These are phyloP conservation scores for Litoditis marina DNA, from an alignment of 2,888 invertebrate species.

Conservation along the genomic window DNA sequence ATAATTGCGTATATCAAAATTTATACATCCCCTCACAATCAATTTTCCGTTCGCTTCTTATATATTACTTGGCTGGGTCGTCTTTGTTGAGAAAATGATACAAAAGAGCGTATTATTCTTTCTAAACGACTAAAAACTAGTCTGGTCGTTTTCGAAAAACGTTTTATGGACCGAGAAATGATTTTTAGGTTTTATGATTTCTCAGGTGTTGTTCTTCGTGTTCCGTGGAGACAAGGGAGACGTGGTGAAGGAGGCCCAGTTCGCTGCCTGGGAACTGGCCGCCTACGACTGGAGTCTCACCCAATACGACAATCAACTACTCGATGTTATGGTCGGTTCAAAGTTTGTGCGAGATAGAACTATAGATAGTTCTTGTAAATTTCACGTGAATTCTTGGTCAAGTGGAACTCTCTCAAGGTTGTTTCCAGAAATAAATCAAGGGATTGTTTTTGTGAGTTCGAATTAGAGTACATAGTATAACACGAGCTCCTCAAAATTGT, in stretches of 20 bases:
- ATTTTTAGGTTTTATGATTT: slow-evolving; percentile 10
- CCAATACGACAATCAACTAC: slow-evolving; percentile 35
- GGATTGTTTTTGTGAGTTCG: too few species aligned
- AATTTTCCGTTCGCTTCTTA: too few species aligned
- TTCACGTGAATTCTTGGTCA: background rate
- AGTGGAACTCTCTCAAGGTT: too few species aligned
- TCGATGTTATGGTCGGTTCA: slow-evolving; percentile 32
- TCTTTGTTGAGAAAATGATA: too few species aligned
- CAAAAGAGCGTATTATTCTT: background rate
- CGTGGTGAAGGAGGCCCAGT: slow-evolving; percentile 34
- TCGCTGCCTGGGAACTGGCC: slow-evolving; percentile 54
- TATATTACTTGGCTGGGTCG: too few species aligned
- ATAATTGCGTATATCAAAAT: too few species aligned
- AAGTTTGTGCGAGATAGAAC: too few species aligned
- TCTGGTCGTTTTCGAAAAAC: background rate
- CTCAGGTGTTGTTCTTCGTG: slow-evolving; percentile 54
- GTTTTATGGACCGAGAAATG: too few species aligned
- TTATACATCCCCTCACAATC: too few species aligned
- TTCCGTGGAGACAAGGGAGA: slow-evolving; percentile 57
- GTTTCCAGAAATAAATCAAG: too few species aligned
- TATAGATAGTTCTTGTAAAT: background rate
- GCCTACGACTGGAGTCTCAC: slow-evolving; percentile 48
- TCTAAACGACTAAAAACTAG: background rate
- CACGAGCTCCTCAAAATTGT: too few species aligned
- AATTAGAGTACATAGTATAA: too few species aligned